Evolutionary conservation across 1,140 invertebrate genomes (phyloP).

Genomic region (Drosophila varians): DNA sequence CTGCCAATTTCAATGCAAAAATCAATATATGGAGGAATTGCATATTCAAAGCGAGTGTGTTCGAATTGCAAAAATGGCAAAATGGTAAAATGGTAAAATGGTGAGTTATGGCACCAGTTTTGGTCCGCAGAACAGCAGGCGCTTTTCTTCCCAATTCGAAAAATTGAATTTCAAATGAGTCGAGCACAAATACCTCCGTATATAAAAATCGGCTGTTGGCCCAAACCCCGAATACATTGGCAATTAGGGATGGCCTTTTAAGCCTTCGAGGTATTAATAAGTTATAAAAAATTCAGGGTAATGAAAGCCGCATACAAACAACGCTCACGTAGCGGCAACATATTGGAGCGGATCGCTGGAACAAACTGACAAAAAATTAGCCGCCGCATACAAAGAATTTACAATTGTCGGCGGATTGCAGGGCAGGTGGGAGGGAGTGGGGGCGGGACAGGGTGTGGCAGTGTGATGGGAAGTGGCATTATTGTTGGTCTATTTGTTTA

Average conservation of each 20-base stretch:
- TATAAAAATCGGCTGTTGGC: slow-evolving; percentile 34
- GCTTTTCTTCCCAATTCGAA: slow-evolving; percentile 42
- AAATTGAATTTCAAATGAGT: slow-evolving; percentile 70
- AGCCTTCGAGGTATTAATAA: slow-evolving; percentile 46
- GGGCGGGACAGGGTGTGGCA: slow-evolving; percentile 6
- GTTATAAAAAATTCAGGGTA: slow-evolving; percentile 54
- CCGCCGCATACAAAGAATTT: slow-evolving; percentile 59
- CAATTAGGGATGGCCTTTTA: slow-evolving; percentile 37
- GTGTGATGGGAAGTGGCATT: slow-evolving; percentile 41
- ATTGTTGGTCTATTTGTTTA: slow-evolving; percentile 61
- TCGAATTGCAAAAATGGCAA: slow-evolving; percentile 46
- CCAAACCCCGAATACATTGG: neutral
- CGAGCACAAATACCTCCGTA: slow-evolving; percentile 4
- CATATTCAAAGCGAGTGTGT: slow-evolving; percentile 71
- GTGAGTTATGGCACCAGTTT: slow-evolving; percentile 55
- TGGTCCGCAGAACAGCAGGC: slow-evolving; percentile 11
- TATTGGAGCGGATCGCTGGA: slow-evolving; percentile 31
- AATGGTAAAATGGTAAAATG: slow-evolving; percentile 33
- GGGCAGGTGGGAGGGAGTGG: neutral
- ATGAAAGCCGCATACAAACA: slow-evolving; percentile 43
- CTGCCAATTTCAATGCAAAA: slow-evolving; percentile 34
- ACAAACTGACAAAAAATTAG: slow-evolving; percentile 48
- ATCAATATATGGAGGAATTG: slow-evolving; percentile 66
- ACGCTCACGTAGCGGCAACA: slow-evolving; percentile 55
- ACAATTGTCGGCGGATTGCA: slow-evolving; percentile 40